Evolutionary conservation across 1,140 invertebrate genomes (phyloP).

Genomic region (Laupala kohalensis): DNA sequence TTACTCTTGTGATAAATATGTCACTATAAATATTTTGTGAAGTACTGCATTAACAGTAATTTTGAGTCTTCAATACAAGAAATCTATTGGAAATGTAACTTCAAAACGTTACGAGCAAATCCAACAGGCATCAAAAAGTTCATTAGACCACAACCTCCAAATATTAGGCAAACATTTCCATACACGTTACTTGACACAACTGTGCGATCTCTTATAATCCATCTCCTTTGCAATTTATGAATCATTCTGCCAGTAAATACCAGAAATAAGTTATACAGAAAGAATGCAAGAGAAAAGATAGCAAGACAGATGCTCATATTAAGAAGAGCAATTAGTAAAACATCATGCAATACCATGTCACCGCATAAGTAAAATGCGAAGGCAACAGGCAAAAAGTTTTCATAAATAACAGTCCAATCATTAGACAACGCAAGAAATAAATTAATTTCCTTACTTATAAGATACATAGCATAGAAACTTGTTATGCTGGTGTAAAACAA

Average conservation of each 20-base stretch:
- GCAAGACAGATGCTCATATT: background rate
- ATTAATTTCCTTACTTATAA: background rate
- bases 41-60: too few relatives aligned
- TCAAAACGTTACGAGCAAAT: background rate
- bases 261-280: slow-evolving; percentile 3
- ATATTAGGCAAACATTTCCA: slow-evolving; percentile 3
- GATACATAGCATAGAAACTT: background rate
- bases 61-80: too few relatives aligned
- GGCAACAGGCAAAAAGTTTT: slow-evolving; percentile 7
- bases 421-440: background rate
- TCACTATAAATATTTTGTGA: too few relatives aligned
- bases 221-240: background rate
- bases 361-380: slow-evolving; percentile 3
- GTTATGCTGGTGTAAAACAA: background rate
- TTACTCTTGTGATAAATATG: too few relatives aligned
- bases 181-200: background rate
- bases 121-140: slow-evolving; percentile 5
- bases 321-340: slow-evolving; percentile 3
- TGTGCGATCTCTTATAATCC: background rate
- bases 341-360: background rate
- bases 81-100: background rate
- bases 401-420: background rate
- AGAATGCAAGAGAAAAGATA: slow-evolving; percentile 4
- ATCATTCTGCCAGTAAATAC: background rate
- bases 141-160: slow-evolving; percentile 8